phyloP scores from a whole-genome alignment of 2,888 invertebrate species.

The Tortrix viridana region DNA sequence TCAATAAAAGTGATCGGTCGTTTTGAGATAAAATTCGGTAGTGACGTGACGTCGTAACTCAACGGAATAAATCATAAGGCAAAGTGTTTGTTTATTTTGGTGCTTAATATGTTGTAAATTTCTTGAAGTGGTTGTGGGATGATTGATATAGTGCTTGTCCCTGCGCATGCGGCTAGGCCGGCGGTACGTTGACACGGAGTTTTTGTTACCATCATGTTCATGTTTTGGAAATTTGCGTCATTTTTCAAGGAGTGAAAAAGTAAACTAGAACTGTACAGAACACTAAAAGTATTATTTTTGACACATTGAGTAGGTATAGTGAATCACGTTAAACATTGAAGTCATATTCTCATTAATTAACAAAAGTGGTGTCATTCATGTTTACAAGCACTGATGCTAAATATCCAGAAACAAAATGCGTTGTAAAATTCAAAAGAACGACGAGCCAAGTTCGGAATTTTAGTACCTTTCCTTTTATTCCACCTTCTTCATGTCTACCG shows the following conservation, averaged over 20 bases:
- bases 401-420: background rate
- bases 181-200: slow-evolving; percentile 62
- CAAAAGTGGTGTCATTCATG: no score
- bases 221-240: slow-evolving; percentile 42
- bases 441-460: background rate
- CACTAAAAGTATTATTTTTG: no score
- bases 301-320: no score
- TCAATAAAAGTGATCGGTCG: slow-evolving; percentile 80
- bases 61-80: slow-evolving; percentile 83
- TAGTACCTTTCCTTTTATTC: background rate
- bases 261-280: no score
- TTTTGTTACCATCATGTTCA: slow-evolving; percentile 60
- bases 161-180: slow-evolving; percentile 39
- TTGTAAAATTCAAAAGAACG: background rate
- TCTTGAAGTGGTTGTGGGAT: slow-evolving; percentile 82
- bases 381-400: background rate
- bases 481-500: background rate
- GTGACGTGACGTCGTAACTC: slow-evolving; percentile 73
- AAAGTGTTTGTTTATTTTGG: slow-evolving; percentile 84
- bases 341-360: no score
- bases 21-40: slow-evolving; percentile 72
- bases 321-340: no score
- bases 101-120: slow-evolving; percentile 84
- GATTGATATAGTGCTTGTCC: slow-evolving; percentile 77
- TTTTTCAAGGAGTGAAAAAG: no score